A percentile compares a stretch with the other conserved stretches of the same genome.
These are phyloP conservation scores for Siphonodentalium dalli DNA, from an alignment of 2,888 invertebrate species.

Conservation along the genomic window DNA sequence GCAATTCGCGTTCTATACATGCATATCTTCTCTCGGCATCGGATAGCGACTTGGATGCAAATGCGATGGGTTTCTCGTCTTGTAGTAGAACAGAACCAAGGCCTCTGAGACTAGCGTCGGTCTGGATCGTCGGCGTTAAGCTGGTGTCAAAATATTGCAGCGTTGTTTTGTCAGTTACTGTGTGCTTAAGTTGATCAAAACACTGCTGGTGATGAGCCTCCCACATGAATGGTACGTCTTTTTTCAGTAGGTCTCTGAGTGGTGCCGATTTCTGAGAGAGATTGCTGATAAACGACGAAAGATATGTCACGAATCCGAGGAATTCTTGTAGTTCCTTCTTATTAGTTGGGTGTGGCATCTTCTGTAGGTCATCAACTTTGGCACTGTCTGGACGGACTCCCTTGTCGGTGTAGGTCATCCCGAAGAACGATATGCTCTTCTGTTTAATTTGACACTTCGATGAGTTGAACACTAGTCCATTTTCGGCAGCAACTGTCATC, in stretches of 20 bases:
- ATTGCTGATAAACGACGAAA: constrained; percentile 13
- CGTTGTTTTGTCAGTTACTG: not conserved
- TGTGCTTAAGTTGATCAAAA: constrained; percentile 9
- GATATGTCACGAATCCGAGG: constrained; percentile 21
- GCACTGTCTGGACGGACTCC: constrained; percentile 16
- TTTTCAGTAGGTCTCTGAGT: constrained; percentile 19
- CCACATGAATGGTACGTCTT: constrained; percentile 22
- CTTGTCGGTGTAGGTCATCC: constrained; percentile 9
- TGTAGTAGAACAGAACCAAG: constrained; percentile 27
- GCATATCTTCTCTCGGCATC: constrained; percentile 28
- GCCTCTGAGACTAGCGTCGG: constrained; percentile 28
- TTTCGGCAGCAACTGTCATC: constrained; percentile 12
- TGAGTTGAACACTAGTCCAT: constrained; percentile 24
- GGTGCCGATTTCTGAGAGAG: constrained; percentile 4
- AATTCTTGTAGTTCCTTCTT: constrained; percentile 24
- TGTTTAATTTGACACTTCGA: constrained; percentile 15
- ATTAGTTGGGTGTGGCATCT: constrained; percentile 16
- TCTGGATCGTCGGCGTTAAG: constrained; percentile 18
- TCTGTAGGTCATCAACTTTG: constrained; percentile 18
- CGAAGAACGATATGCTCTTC: constrained; percentile 15
- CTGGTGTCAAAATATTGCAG: constrained; percentile 14
- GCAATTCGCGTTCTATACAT: constrained; percentile 34
- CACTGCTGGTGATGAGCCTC: constrained; percentile 9
- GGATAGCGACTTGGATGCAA: constrained; percentile 22
- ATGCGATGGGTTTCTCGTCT: constrained; percentile 26